Base-by-base conservation (phyloP, 2,797 vertebrate genomes). In the Ctenochaetus hawaiiensis region DNA sequence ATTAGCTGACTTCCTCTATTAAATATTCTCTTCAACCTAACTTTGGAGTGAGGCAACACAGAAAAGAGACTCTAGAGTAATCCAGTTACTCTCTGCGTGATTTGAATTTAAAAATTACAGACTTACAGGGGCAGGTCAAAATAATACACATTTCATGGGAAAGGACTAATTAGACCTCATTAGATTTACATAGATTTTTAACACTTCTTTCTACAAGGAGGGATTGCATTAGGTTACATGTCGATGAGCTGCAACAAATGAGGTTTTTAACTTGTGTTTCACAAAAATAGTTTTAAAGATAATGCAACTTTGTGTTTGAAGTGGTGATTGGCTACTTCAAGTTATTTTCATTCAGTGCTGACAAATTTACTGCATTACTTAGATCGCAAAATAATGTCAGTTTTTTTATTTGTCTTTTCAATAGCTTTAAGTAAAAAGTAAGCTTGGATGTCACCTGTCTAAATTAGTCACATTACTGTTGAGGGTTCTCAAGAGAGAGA, bases 181-280 rank as follows among this genome's bases (percentile, higher is more conserved):
- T 70, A 64, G 63, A 65, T 57, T 68, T 63, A 39, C 43, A 75
- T n/a, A n/a, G n/a, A n/a, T n/a, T n/a, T n/a, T n/a, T n/a, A 51
- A 58, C 48, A 37, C 13, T 30, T 30, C 30, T 30, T 30, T 30
- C 49, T 22, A 23, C 37, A 60, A 30, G 12, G n/a, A 57, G 14
- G 20, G 7, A 37, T 48, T 10, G 12, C 5, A 12, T 72, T 44
- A 65, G 4, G 16, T 11, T 49, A 8, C 44, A 65, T 56, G 39
- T 61, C 17, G 70, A 76, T 39, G 0, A 56, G 22, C 13, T 39
- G 34, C 12, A 51, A 67, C 52, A 71, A 45, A 70, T 53, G 1
- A 45, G 17, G 51, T 56, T 16, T 56, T 23, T 9, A 75, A 41
- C 22, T 71, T 14, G 54, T 12, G 9, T n/a, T 59, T 22, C 20